Evolutionary conservation across 2,888 invertebrate genomes (phyloP).

Genomic region (Epicampocera succincta): DNA sequence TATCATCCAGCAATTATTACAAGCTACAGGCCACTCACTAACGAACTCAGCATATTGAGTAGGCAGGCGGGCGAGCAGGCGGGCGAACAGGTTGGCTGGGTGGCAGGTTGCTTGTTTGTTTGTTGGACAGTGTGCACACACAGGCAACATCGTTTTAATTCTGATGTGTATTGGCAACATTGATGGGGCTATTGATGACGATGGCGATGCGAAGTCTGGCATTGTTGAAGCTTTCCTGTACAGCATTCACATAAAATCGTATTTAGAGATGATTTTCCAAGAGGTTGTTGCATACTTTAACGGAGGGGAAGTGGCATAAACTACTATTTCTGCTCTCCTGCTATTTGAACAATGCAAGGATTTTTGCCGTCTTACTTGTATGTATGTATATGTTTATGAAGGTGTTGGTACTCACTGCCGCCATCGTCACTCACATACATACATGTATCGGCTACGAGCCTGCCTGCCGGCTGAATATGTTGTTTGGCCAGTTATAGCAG

Average conservation of each 20-base stretch:
- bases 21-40: constrained; percentile 70
- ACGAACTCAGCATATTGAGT: not conserved
- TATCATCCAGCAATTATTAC: constrained; percentile 80
- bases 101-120: not conserved
- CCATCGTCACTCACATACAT: not conserved
- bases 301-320: constrained; percentile 12
- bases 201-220: constrained; percentile 4
- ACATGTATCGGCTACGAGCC: not conserved
- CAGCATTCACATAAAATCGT: not conserved
- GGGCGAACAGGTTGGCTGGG: not conserved
- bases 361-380: constrained; percentile 39
- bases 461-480: not conserved
- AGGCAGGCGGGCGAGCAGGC: constrained; percentile 23
- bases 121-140: not conserved
- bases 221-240: constrained; percentile 50
- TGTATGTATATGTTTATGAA: not conserved
- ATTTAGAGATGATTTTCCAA: not conserved
- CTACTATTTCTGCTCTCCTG: constrained; percentile 30
- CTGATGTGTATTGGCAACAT: constrained; percentile 22
- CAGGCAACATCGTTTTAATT: constrained; percentile 20
- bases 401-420: no score
- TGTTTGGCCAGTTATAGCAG: constrained; percentile 18
- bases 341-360: constrained; percentile 24
- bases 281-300: constrained; percentile 5
- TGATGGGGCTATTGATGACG: constrained; percentile 5